Conservation (phyloP, 2,888 invertebrate species). For the Petrolisthes cinctipes region DNA sequence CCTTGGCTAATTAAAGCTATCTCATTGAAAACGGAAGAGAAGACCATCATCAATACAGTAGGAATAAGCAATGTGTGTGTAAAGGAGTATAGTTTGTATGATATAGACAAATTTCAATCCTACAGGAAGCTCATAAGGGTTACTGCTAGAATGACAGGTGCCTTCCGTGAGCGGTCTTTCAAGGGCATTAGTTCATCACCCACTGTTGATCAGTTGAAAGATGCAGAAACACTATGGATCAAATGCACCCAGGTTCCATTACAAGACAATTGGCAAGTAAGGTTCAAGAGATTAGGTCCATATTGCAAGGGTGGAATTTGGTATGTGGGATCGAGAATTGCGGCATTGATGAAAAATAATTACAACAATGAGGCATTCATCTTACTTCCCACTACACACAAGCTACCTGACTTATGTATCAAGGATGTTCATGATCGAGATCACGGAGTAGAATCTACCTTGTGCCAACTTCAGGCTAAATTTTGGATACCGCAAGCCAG, state of each 20-base stretch:
- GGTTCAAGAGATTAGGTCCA: conserved; percentile 13
- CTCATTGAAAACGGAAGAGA: background rate
- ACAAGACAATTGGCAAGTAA: background rate
- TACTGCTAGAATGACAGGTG: background rate
- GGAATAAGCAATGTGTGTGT: background rate
- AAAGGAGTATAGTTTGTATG: too few species aligned
- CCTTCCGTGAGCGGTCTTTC: too few species aligned
- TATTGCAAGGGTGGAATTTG: background rate
- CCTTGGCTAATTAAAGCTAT: background rate
- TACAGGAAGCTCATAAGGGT: background rate
- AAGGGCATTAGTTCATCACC: too few species aligned
- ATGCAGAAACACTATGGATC: too few species aligned
- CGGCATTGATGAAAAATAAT: background rate
- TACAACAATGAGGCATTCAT: background rate
- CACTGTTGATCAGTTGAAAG: too few species aligned
- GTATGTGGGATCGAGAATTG: conserved; percentile 4
- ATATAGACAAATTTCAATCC: too few species aligned
- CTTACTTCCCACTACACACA: background rate
- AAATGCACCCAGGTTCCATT: too few species aligned
- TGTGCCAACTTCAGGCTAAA: background rate
- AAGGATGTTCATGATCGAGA: background rate
- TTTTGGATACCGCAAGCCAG: conserved; percentile 4
- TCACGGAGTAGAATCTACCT: background rate
- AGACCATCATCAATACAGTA: background rate
- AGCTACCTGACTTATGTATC: background rate